A percentile compares a stretch with the other conserved stretches of the same genome.
Conservation (phyloP, 2,113 vertebrate species). For the Beaufortia kweichowensis region DNA sequence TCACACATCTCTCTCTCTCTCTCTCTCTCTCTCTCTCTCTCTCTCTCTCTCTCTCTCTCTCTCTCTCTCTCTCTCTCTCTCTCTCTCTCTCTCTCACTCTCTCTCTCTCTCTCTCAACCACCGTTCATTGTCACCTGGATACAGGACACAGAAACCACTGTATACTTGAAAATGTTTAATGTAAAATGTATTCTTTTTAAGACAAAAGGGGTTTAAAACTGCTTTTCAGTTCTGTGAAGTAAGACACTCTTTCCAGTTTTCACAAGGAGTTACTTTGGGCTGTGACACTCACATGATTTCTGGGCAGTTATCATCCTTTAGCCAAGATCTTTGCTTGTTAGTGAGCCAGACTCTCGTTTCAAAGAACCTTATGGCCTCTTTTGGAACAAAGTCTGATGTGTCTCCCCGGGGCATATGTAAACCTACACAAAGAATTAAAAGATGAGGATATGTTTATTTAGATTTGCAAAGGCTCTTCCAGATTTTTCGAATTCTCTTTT, state of each 20-base stretch:
- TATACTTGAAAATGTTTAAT: neutral
- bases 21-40: too few species aligned
- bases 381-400: neutral
- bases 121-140: neutral
- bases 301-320: constrained; percentile 15
- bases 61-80: too few species aligned
- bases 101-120: too few species aligned
- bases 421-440: neutral
- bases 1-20: too few species aligned
- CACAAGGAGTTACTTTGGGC: neutral
- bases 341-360: constrained; percentile 7
- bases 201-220: neutral
- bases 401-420: neutral
- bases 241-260: neutral
- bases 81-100: too few species aligned
- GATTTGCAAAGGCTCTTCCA: neutral
- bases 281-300: constrained; percentile 20
- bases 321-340: constrained; percentile 25
- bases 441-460: neutral
- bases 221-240: neutral
- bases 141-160: neutral
- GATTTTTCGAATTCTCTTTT: neutral
- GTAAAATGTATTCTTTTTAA: neutral
- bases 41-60: too few species aligned
- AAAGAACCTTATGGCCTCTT: constrained; percentile 13